Conservation (phyloP, 1,140 invertebrate genomes). For the Magallana gigas region DNA sequence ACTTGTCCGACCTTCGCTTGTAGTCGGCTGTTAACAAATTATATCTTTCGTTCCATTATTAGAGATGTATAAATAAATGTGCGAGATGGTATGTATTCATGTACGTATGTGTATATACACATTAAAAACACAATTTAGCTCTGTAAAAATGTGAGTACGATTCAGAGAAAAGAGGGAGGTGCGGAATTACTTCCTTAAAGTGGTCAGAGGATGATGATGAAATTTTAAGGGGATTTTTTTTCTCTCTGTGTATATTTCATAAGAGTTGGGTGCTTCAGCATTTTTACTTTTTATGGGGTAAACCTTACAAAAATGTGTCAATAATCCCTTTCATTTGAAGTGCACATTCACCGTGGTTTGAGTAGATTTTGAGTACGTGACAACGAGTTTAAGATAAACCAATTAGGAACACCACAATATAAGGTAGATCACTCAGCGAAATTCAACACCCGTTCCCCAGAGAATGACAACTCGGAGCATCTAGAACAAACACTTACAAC, state of each 20-base stretch:
- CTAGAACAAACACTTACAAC: slow-evolving; percentile 11
- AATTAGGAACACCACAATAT: neutral
- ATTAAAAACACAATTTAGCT: too few relatives aligned
- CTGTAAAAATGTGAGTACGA: too few relatives aligned
- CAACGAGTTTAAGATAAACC: slow-evolving; percentile 2
- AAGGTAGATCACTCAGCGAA: neutral
- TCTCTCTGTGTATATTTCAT: neutral
- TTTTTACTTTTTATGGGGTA: neutral
- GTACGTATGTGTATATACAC: neutral
- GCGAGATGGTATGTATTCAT: neutral
- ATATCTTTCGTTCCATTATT: slow-evolving; percentile 31
- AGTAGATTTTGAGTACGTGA: neutral
- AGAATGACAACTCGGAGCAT: slow-evolving; percentile 18
- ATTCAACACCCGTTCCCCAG: neutral
- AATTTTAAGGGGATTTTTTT: neutral
- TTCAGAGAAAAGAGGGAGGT: too few relatives aligned
- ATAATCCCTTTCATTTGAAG: slow-evolving; percentile 13
- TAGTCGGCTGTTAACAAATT: slow-evolving; percentile 36
- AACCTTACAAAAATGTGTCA: slow-evolving; percentile 4
- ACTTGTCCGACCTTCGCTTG: slow-evolving; percentile 10
- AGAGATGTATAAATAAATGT: slow-evolving; percentile 26
- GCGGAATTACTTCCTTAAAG: neutral
- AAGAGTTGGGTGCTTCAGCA: neutral
- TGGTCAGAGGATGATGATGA: neutral
- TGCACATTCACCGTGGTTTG: slow-evolving; percentile 4